Evolutionary conservation across 2,113 vertebrate genomes (phyloP).

Genomic region (Oreocharis arfaki): DNA sequence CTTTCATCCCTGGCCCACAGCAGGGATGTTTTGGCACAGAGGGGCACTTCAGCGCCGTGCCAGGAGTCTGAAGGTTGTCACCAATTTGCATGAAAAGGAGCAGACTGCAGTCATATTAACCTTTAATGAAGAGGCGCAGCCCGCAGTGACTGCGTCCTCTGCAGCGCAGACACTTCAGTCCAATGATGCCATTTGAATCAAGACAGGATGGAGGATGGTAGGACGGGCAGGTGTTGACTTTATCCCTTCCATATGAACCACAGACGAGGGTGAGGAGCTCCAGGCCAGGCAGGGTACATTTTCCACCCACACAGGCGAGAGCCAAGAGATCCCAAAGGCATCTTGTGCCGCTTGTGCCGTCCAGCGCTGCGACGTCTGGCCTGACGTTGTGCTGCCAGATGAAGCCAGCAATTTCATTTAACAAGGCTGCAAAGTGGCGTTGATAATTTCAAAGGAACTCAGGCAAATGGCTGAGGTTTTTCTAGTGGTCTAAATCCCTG

Average conservation of each 20-base stretch:
- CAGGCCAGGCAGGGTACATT: background rate
- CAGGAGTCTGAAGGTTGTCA: background rate
- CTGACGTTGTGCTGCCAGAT: background rate
- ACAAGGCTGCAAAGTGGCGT: background rate
- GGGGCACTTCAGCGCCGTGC: background rate
- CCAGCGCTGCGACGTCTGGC: fast-evolving
- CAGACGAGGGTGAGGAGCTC: background rate
- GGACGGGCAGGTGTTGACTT: fast-evolving
- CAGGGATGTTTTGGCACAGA: background rate
- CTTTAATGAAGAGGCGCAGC: background rate
- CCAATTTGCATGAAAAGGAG: background rate
- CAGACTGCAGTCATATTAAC: slow-evolving; percentile 21
- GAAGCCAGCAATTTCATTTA: background rate
- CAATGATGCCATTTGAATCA: background rate
- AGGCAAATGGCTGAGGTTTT: slow-evolving; percentile 1
- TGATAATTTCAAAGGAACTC: background rate
- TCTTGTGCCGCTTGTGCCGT: fast-evolving
- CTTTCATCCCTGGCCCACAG: background rate
- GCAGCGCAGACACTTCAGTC: background rate
- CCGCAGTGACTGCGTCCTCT: background rate
- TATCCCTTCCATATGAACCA: background rate
- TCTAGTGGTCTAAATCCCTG: background rate
- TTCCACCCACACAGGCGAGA: background rate
- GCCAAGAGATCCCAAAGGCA: background rate
- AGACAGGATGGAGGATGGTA: background rate